Evolutionary conservation across 2,888 invertebrate genomes (phyloP).

Genomic region (Mesorhabditis spiculigera): DNA sequence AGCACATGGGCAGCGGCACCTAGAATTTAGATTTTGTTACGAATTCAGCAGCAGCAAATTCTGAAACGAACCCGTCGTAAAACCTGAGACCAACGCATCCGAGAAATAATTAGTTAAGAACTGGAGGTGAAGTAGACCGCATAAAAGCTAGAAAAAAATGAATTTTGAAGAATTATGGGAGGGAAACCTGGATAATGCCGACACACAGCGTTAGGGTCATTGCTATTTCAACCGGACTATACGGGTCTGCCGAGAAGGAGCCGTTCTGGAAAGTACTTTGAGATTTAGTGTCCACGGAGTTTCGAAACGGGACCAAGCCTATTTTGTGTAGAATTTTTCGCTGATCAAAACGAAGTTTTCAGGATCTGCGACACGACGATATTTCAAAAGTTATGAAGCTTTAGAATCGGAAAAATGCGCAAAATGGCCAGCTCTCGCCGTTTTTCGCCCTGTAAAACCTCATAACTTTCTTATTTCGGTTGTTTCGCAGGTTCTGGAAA

Average conservation of each 20-base stretch:
- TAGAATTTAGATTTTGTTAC: not conserved
- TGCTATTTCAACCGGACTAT: slow-evolving; percentile 11
- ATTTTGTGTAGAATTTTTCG: too few species aligned
- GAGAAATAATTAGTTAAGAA: slow-evolving; percentile 1
- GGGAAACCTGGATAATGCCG: slow-evolving; percentile 16
- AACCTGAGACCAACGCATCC: not conserved
- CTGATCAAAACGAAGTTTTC: too few species aligned
- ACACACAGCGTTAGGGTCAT: slow-evolving; percentile 14
- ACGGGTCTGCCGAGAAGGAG: not conserved
- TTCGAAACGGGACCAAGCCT: too few species aligned
- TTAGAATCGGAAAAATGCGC: too few species aligned
- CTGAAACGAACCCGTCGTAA: not conserved
- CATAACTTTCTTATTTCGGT: too few species aligned
- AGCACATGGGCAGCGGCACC: slow-evolving; percentile 62
- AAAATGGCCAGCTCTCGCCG: too few species aligned
- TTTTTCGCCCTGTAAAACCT: too few species aligned
- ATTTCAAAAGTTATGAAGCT: too few species aligned
- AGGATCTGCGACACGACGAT: too few species aligned
- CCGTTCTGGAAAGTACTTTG: not conserved
- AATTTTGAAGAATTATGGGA: too few species aligned
- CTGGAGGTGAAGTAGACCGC: slow-evolving; percentile 5
- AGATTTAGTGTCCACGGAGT: too few species aligned
- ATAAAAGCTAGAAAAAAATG: not conserved
- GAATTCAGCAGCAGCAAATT: not conserved
- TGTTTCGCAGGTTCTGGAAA: too few species aligned